A percentile compares a stretch with the other conserved stretches of the same genome.
phyloP scores from a whole-genome alignment of 92 coral and sea anemone species.

The Heteractis magnifica region DNA sequence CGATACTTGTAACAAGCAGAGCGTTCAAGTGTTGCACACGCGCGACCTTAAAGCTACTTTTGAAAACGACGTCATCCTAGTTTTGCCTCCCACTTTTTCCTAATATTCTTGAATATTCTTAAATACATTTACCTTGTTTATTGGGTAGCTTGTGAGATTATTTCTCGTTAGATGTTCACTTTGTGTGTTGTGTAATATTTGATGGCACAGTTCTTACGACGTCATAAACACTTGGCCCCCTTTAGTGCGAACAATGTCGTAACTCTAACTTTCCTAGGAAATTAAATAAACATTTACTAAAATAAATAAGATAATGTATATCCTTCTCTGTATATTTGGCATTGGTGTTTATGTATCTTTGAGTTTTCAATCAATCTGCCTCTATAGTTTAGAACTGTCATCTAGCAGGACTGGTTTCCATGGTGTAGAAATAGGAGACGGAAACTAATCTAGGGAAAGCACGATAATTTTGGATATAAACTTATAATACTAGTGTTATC shows the following conservation, averaged over 20 bases:
- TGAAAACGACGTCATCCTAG: background rate
- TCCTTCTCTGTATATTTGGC: too few relatives aligned
- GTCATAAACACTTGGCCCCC: background rate
- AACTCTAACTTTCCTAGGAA: background rate
- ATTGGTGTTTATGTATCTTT: too few relatives aligned
- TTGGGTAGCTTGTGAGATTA: background rate
- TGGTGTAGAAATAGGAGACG: background rate
- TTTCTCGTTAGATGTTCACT: background rate
- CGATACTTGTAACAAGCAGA: background rate
- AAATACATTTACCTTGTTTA: background rate
- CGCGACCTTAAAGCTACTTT: background rate
- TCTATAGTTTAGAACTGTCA: too few relatives aligned
- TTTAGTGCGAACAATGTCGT: background rate
- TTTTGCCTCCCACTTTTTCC: background rate
- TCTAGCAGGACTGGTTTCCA: background rate
- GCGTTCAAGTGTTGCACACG: background rate
- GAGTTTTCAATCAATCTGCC: too few relatives aligned
- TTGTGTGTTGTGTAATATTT: background rate
- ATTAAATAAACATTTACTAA: background rate
- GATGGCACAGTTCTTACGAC: background rate
- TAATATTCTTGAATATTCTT: background rate
- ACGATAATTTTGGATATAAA: background rate
- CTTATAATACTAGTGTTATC: background rate
- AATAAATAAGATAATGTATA: background rate
- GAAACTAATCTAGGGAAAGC: background rate